phyloP scores from a whole-genome alignment of 2,113 vertebrate genomes.

The Hydrochoerus hydrochaeris region DNA sequence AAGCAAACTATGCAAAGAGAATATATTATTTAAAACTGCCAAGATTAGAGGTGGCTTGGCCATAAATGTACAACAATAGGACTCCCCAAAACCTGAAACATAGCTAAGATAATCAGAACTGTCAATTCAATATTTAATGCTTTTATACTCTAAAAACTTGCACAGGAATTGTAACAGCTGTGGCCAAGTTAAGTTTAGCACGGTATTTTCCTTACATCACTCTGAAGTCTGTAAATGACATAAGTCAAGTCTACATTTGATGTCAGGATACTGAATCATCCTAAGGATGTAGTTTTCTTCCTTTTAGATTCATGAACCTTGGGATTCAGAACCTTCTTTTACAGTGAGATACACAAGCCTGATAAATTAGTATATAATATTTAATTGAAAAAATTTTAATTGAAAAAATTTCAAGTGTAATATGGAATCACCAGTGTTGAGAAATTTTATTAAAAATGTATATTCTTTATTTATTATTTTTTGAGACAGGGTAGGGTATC shows the following conservation, averaged over 20 bases:
- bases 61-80: background rate
- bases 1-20: constrained; percentile 27
- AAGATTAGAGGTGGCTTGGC: background rate
- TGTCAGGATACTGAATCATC: background rate
- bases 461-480: too few relatives aligned
- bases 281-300: constrained; percentile 5
- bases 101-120: background rate
- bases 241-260: background rate
- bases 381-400: constrained; percentile 57
- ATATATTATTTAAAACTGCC: background rate
- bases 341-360: background rate
- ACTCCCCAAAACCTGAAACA: constrained; percentile 42
- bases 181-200: background rate
- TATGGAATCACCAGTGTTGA: background rate
- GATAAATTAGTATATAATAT: background rate
- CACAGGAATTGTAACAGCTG: background rate
- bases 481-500: too few relatives aligned
- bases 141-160: background rate
- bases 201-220: background rate
- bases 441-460: background rate
- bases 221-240: constrained; percentile 35
- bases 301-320: background rate
- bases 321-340: constrained; percentile 36
- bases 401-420: background rate
- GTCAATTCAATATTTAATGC: constrained; percentile 22